A percentile compares a stretch with the other conserved stretches of the same genome.
phyloP scores from a whole-genome alignment of 2,888 invertebrate species.

The Tuta absoluta region DNA sequence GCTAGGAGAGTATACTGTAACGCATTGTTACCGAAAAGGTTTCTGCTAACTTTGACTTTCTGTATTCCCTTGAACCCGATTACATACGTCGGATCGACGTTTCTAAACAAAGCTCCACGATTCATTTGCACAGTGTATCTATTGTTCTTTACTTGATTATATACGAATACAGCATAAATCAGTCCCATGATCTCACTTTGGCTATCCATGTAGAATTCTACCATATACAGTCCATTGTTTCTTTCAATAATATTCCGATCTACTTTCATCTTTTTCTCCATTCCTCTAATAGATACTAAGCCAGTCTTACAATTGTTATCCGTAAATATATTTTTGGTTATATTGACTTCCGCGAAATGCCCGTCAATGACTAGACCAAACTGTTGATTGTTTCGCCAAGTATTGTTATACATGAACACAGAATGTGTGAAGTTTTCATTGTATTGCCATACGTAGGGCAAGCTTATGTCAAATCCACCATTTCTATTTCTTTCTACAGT shows the following conservation, averaged over 20 bases:
- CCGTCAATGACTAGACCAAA: conserved; percentile 94
- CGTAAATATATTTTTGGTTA: conserved; percentile 91
- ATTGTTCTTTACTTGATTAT: conserved; percentile 89
- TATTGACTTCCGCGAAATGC: conserved; percentile 94
- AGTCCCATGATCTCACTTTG: conserved; percentile 95
- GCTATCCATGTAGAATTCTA: conserved; percentile 93
- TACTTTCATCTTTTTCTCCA: conserved; percentile 97
- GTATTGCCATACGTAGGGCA: conserved; percentile 98
- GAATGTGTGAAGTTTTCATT: conserved; percentile 97
- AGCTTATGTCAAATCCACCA: conserved; percentile 92
- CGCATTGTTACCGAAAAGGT: conserved; percentile 91
- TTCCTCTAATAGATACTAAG: conserved; percentile 91
- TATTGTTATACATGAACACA: conserved; percentile 91
- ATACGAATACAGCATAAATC: conserved; percentile 89
- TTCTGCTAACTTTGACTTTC: conserved; percentile 93
- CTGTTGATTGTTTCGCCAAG: conserved; percentile 91
- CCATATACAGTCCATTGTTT: conserved; percentile 91
- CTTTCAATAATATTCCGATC: conserved; percentile 88
- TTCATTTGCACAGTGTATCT: conserved; percentile 66
- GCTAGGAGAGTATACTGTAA: conserved; percentile 95
- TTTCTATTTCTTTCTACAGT: conserved; percentile 91
- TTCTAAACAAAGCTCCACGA: conserved; percentile 61
- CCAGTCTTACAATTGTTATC: conserved; percentile 92
- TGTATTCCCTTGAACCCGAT: conserved; percentile 97
- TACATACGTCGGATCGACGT: conserved; percentile 87